phyloP scores from a whole-genome alignment of 2,113 vertebrate species.

The Dendropsophus ebraccatus region DNA sequence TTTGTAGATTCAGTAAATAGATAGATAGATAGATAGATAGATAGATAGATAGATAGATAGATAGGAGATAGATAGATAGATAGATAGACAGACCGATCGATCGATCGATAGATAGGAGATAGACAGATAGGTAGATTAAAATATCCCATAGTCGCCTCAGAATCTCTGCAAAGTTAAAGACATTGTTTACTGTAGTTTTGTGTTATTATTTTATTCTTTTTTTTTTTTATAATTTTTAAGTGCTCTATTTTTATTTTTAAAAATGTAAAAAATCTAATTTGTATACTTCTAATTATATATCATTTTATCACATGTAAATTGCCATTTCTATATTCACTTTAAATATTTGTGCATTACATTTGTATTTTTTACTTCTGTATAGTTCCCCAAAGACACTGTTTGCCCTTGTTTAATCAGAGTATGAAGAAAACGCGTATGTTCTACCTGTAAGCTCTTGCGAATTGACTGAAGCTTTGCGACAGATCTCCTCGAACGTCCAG shows the following conservation, averaged over 20 bases:
- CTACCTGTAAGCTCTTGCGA: not conserved
- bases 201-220: not conserved
- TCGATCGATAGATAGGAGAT: slow-evolving; percentile 13
- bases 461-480: not conserved
- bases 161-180: not conserved
- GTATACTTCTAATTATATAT: not conserved
- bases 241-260: not conserved
- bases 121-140: not conserved
- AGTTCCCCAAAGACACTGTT: not conserved
- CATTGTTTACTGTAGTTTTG: not conserved
- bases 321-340: not conserved
- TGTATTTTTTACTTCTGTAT: not conserved
- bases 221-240: not conserved
- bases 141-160: no score
- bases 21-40: no score
- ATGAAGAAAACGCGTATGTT: not conserved
- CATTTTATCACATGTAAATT: not conserved
- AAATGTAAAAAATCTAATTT: not conserved
- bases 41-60: no score
- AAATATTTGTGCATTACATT: not conserved
- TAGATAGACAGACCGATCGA: not conserved
- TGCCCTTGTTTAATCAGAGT: not conserved
- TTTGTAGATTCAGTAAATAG: no score
- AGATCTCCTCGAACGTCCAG: not conserved
- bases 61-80: no score